Evolutionary conservation across 1,140 invertebrate genomes (phyloP).

Genomic region (Hestina assimilis): DNA sequence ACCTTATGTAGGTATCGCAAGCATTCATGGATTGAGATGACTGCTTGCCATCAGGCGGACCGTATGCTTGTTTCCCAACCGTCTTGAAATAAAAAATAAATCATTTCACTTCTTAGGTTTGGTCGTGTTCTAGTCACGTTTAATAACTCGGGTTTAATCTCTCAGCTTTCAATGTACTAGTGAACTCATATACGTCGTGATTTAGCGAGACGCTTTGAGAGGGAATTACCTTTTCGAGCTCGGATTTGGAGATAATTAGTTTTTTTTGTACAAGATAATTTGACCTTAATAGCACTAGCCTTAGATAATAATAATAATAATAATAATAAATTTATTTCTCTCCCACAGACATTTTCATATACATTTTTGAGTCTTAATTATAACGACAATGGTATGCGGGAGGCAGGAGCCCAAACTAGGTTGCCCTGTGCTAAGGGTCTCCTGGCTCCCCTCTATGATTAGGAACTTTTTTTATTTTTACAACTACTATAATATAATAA

Average conservation of each 20-base stretch:
- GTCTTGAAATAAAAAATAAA: too few relatives aligned
- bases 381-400: too few relatives aligned
- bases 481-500: too few relatives aligned
- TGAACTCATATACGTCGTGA: conserved; percentile 25
- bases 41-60: background rate
- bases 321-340: background rate
- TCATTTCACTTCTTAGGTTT: too few relatives aligned
- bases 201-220: conserved; percentile 25
- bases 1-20: too few relatives aligned
- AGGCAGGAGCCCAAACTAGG: too few relatives aligned
- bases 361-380: too few relatives aligned
- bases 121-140: conserved; percentile 22
- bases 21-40: too few relatives aligned
- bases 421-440: too few relatives aligned
- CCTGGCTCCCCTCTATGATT: too few relatives aligned
- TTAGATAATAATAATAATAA: background rate
- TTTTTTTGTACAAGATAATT: conserved; percentile 2
- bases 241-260: conserved; percentile 21
- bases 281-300: background rate
- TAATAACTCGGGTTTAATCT: conserved; percentile 40
- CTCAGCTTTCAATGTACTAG: conserved; percentile 29
- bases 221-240: conserved; percentile 7
- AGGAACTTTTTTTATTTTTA: too few relatives aligned
- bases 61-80: too few relatives aligned
- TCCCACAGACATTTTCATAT: background rate